phyloP scores from a whole-genome alignment of 2,888 invertebrate species.

The Pantelozetes paolii region DNA sequence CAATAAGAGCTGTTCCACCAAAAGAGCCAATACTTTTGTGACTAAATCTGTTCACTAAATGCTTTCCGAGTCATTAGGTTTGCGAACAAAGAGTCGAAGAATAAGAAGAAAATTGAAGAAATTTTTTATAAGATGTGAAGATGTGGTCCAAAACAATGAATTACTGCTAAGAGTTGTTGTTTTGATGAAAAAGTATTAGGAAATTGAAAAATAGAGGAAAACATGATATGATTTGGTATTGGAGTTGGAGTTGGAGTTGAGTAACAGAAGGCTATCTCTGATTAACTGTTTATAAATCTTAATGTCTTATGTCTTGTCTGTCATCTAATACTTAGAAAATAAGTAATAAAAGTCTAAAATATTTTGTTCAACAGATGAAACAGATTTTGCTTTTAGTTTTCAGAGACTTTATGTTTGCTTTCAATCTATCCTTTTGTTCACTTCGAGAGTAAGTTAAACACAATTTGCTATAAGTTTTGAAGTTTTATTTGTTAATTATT shows the following conservation, averaged over 20 bases:
- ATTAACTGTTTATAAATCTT: constrained; percentile 14
- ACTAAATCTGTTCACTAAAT: constrained; percentile 23
- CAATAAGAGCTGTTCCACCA: constrained; percentile 2
- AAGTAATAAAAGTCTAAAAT: background rate
- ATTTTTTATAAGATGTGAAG: background rate
- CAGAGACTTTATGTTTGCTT: background rate
- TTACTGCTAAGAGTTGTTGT: background rate
- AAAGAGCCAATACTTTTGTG: constrained; percentile 5
- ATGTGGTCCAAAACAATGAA: background rate
- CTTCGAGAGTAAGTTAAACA: constrained; percentile 1
- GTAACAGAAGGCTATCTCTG: background rate
- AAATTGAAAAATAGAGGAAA: background rate
- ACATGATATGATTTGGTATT: constrained; percentile 10
- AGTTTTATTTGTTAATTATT: constrained; percentile 12
- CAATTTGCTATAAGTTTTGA: background rate
- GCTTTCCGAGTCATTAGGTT: constrained; percentile 20
- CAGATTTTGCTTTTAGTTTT: background rate
- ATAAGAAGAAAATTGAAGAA: background rate
- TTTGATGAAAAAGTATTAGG: background rate
- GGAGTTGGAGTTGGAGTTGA: background rate
- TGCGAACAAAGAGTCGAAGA: constrained; percentile 12
- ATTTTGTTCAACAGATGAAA: background rate
- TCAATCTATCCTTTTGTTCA: background rate
- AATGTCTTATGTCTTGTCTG: too few relatives aligned
- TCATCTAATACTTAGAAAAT: constrained; percentile 16